Base-by-base conservation (phyloP, 1,140 invertebrate species). In the Heliothis virescens region DNA sequence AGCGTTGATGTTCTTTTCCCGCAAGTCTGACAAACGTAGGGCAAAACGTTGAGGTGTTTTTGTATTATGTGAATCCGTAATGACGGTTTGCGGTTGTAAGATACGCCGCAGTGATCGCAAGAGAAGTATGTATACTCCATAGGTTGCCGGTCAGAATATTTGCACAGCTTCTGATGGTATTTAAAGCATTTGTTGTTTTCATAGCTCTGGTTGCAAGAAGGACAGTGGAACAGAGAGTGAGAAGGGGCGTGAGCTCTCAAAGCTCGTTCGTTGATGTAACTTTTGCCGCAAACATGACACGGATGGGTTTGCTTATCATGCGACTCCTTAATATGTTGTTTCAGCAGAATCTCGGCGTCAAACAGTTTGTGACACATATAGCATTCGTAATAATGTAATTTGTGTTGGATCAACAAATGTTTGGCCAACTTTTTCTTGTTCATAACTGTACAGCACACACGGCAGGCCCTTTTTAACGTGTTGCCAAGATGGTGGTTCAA, bases 41-140 rank as follows among this genome's bases (percentile, higher is more conserved):
- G 89, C 10, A 93, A 79, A 26, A 94, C 89, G 41, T 93, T 89
- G 11, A 95, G 85, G 83, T 95, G 94, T 79, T 95, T 95, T 60
- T 94, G 92, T 13, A 95, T 83, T 76, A 94, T 95, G 76, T 93
- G 94, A 15, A 88, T 90, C 63, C 87, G 90, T 59, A 94, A 79
- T 1, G 90, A 93, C 0, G 90, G 93, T 80, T 94, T 95, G 53
- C 91, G 90, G 26, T 83, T 83, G 79, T 93, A 92, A 3, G 86
- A 82, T 47, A 78, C 86, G 0, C 90, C 91, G 76, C 94, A 95
- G 13, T 94, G 86, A 69, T 94, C 86, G 62, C 94, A 95, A 53
- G 88, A 86, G 63, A 89, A 94, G 5, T 59, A 5, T 48, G 84
- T 74, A 16, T 79, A 69, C 9, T 81, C 57, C 1, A 71, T 47